Conservation (phyloP, 2,888 invertebrate genomes). For the Drymonia ruficornis region DNA sequence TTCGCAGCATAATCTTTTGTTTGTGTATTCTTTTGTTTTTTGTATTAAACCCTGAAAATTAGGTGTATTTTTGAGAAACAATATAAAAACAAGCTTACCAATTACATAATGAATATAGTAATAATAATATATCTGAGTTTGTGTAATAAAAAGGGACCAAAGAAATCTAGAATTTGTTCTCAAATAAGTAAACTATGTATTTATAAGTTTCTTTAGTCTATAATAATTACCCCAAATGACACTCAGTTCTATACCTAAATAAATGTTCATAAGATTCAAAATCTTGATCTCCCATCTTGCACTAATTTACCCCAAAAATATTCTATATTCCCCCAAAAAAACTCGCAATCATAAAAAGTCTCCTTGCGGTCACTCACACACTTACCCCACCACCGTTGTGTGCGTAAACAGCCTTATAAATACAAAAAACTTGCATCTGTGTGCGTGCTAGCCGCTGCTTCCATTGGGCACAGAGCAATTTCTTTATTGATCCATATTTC, state of each 20-base stretch:
- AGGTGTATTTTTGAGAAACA: no score
- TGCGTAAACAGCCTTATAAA: conserved; percentile 38
- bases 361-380: conserved; percentile 56
- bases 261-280: no score
- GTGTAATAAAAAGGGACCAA: no score
- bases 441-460: conserved; percentile 77
- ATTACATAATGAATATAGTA: no score
- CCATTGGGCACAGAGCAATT: conserved; percentile 83
- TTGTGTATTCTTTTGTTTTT: background rate
- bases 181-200: no score
- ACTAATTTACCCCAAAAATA: background rate
- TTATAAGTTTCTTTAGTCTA: no score
- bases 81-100: no score
- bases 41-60: background rate
- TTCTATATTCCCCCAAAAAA: background rate
- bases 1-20: background rate
- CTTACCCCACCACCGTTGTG: conserved; percentile 29
- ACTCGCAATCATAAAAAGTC: conserved; percentile 41
- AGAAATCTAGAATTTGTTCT: no score
- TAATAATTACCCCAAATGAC: no score
- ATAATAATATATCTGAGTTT: no score
- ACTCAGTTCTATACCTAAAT: no score
- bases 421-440: conserved; percentile 50
- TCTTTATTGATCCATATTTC: conserved; percentile 86
- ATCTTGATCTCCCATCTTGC: no score